These are phyloP conservation scores for Phallusia fumigata DNA, from an alignment of 23 tunicate genomes.

Conservation along the genomic window DNA sequence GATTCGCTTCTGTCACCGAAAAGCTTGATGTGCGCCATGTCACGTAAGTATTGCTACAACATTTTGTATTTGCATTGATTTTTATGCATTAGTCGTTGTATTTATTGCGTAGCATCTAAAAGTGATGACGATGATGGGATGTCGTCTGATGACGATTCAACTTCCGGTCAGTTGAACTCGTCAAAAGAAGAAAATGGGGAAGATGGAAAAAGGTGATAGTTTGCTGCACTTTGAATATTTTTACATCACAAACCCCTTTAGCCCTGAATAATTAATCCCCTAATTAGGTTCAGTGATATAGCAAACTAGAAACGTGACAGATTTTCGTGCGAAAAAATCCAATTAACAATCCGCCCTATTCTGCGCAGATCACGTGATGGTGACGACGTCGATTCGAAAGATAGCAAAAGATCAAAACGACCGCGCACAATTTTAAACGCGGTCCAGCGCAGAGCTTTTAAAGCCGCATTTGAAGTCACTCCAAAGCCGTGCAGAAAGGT, in stretches of 20 bases:
- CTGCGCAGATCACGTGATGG: constrained; percentile 18
- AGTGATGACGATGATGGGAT: constrained; percentile 35
- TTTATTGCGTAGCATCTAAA: constrained; percentile 9
- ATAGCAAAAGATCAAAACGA: constrained; percentile 58
- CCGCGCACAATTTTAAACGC: constrained; percentile 85
- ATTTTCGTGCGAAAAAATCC: too few relatives aligned
- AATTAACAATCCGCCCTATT: too few relatives aligned
- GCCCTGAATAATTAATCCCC: too few relatives aligned
- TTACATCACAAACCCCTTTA: too few relatives aligned
- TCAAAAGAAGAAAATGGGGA: constrained; percentile 43
- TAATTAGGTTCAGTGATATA: too few relatives aligned
- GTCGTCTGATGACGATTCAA: constrained; percentile 56
- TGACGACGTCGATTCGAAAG: constrained; percentile 30
- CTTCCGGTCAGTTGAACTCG: constrained; percentile 23
- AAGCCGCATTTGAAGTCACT: constrained; percentile 70
- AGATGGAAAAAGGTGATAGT: constrained; percentile 23
- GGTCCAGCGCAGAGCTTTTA: constrained; percentile 62
- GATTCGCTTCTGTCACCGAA: constrained; percentile 51
- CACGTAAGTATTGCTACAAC: constrained; percentile 36
- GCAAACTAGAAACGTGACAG: too few relatives aligned
- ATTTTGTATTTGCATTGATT: background rate
- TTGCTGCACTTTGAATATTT: too few relatives aligned
- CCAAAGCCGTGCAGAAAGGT: constrained; percentile 94
- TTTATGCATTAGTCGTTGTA: background rate
- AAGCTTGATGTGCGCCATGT: constrained; percentile 42